phyloP scores from a whole-genome alignment of 1,140 invertebrate genomes.

The Apis cerana region DNA sequence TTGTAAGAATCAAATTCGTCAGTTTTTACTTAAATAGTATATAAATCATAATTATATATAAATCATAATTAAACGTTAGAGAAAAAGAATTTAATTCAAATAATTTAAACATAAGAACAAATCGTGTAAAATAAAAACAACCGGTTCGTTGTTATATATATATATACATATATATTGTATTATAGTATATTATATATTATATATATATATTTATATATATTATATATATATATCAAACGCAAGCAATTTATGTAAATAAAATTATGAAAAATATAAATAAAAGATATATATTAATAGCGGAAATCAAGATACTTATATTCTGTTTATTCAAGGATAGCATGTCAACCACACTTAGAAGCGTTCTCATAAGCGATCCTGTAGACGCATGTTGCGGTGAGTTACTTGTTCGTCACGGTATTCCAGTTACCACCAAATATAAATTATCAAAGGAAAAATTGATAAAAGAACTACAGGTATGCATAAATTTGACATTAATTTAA shows the following conservation, averaged over 20 bases:
- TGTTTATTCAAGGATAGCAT: slow-evolving; percentile 70
- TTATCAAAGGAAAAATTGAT: slow-evolving; percentile 92
- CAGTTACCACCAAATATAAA: slow-evolving; percentile 91
- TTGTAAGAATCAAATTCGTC: not conserved
- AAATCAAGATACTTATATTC: slow-evolving; percentile 21
- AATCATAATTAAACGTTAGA: no score
- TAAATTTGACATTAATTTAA: not conserved
- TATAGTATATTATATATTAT: no score
- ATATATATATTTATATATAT: no score
- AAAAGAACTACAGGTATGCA: slow-evolving; percentile 90
- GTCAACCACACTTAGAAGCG: slow-evolving; percentile 82
- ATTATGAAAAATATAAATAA: not conserved
- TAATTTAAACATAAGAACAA: not conserved
- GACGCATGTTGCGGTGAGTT: slow-evolving; percentile 92
- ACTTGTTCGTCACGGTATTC: slow-evolving; percentile 88
- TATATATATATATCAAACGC: no score
- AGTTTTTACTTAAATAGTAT: not conserved
- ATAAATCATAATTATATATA: no score
- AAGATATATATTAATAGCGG: not conserved
- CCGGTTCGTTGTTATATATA: no score
- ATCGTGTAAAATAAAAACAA: not conserved
- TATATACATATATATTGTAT: no score
- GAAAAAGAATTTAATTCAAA: not conserved
- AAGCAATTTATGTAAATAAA: not conserved
- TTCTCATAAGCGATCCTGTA: slow-evolving; percentile 96